These are phyloP conservation scores for Archegozetes longisetosus DNA, from an alignment of 1,140 invertebrate genomes.

Conservation along the genomic window DNA sequence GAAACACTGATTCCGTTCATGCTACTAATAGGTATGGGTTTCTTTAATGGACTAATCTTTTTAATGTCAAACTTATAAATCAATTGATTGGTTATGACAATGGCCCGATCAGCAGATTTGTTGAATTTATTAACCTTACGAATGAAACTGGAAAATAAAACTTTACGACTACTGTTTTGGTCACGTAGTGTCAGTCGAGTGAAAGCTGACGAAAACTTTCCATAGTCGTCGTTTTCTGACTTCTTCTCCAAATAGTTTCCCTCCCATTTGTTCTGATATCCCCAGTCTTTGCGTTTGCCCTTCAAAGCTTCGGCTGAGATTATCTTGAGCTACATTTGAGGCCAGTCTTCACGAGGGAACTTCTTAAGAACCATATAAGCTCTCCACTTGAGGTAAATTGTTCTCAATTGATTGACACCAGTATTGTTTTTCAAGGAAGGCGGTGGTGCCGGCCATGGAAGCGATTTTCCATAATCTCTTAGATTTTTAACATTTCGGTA, in stretches of 20 bases:
- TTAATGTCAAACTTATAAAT: conserved; percentile 76
- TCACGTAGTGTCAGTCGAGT: conserved; percentile 43
- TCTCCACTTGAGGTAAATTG: conserved; percentile 43
- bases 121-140: conserved; percentile 49
- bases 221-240: conserved; percentile 55
- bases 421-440: conserved; percentile 35
- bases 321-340: conserved; percentile 61
- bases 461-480: conserved; percentile 55
- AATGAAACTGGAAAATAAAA: conserved; percentile 39
- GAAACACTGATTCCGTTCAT: conserved; percentile 62
- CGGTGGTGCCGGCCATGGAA: conserved; percentile 63
- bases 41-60: conserved; percentile 69
- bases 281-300: conserved; percentile 59
- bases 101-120: conserved; percentile 69
- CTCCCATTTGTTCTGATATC: conserved; percentile 64
- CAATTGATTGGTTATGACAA: conserved; percentile 68
- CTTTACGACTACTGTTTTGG: conserved; percentile 47
- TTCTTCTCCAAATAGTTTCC: conserved; percentile 72
- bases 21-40: conserved; percentile 52
- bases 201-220: conserved; percentile 49
- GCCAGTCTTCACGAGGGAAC: conserved; percentile 67
- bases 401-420: background rate
- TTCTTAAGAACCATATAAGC: conserved; percentile 66
- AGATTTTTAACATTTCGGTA: conserved; percentile 31
- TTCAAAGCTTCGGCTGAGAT: conserved; percentile 57